Percentiles rank a stretch among this genome's conserved stretches.
Evolutionary conservation across 2,113 vertebrate genomes (phyloP).

Genomic region (Hippolais icterina): DNA sequence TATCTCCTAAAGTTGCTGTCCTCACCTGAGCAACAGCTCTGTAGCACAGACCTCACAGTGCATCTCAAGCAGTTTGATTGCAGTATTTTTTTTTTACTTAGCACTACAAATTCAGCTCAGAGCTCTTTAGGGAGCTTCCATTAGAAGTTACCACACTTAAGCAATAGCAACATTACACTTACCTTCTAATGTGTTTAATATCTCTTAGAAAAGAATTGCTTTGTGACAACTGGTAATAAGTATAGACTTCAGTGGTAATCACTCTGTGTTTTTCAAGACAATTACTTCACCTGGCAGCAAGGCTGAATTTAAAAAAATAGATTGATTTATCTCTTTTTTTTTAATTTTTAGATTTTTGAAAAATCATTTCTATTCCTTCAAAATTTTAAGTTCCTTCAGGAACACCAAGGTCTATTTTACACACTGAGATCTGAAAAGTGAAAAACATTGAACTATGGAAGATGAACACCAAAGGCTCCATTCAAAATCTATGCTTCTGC

Average conservation of each 20-base stretch:
- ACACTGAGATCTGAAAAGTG: slow-evolving; percentile 39
- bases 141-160: background rate
- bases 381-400: slow-evolving; percentile 44
- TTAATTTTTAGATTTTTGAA: background rate
- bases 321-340: background rate
- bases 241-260: background rate
- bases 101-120: background rate
- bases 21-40: background rate
- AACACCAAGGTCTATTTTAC: slow-evolving; percentile 38
- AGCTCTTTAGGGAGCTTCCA: background rate
- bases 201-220: background rate
- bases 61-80: background rate
- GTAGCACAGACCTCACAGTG: background rate
- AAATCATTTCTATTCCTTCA: background rate
- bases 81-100: background rate
- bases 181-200: background rate
- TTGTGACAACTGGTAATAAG: background rate
- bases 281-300: slow-evolving; percentile 15
- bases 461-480: background rate
- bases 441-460: slow-evolving; percentile 4
- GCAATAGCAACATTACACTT: background rate
- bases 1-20: background rate
- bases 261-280: background rate
- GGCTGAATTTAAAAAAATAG: background rate
- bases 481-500: background rate